Evolutionary conservation across 1,140 invertebrate species (phyloP).

Genomic region (Brachionus calyciflorus): DNA sequence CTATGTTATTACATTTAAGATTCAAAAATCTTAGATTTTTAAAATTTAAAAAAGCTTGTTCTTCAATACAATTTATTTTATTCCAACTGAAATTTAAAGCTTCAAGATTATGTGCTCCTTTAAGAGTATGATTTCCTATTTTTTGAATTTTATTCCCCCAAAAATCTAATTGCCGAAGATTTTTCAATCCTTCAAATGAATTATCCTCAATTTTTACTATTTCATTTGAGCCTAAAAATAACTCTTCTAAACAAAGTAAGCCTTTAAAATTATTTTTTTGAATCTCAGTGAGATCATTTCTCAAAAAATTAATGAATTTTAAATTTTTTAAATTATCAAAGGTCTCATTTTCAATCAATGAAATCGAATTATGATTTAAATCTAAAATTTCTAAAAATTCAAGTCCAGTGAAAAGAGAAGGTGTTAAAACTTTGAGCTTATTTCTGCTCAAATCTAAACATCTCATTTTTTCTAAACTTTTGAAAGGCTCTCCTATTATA

Average conservation of each 20-base stretch:
- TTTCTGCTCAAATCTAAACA: conserved; percentile 12
- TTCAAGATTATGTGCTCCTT: neutral
- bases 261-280: neutral
- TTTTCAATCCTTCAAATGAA: neutral
- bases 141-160: conserved; percentile 9
- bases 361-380: neutral
- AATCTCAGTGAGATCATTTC: neutral
- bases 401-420: neutral
- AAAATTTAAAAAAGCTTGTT: neutral
- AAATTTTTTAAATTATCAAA: neutral
- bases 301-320: neutral
- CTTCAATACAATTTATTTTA: neutral
- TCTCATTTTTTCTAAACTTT: too few relatives aligned
- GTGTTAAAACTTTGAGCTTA: neutral
- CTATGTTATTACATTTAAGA: neutral
- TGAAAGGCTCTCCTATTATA: too few relatives aligned
- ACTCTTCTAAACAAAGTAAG: neutral
- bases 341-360: neutral
- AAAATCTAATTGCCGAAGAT: neutral
- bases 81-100: neutral
- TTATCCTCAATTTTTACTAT: neutral
- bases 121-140: neutral
- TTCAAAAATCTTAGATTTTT: neutral
- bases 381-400: neutral
- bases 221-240: conserved; percentile 1